phyloP scores from a whole-genome alignment of 2,113 vertebrate species.

The Morone chrysops region DNA sequence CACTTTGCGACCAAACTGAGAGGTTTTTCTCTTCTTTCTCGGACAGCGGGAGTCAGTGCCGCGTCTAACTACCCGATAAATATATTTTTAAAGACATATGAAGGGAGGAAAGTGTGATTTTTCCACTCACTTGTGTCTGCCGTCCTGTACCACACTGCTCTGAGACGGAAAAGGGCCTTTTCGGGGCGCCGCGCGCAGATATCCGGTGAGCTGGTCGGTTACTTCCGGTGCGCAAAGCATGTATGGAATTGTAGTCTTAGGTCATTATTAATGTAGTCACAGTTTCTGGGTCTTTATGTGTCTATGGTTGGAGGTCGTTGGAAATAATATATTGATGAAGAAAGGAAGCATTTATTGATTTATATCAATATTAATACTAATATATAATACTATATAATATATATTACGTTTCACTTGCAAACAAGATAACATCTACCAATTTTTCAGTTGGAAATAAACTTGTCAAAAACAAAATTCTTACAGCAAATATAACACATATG shows the following conservation, averaged over 20 bases:
- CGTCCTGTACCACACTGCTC: conserved; percentile 71
- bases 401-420: no score
- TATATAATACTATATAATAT: no score
- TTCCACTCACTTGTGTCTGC: conserved; percentile 80
- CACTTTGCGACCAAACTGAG: fast-evolving
- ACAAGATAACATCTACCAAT: background rate
- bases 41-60: fast-evolving
- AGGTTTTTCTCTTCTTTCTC: fast-evolving
- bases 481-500: background rate
- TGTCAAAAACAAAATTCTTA: background rate
- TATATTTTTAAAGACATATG: fast-evolving
- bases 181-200: conserved; percentile 63
- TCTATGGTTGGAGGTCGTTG: no score
- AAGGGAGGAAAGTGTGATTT: background rate
- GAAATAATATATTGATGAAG: no score
- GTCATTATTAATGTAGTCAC: background rate
- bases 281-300: no score
- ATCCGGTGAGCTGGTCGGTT: conserved; percentile 63
- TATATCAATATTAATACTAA: no score
- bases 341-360: no score
- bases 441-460: background rate
- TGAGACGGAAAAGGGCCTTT: conserved; percentile 84
- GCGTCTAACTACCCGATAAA: fast-evolving
- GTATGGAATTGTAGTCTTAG: conserved; percentile 62
- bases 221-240: conserved; percentile 58